A percentile compares a stretch with the other conserved stretches of the same genome.
These are phyloP conservation scores for Girardinichthys multiradiatus DNA, from an alignment of 2,113 vertebrate genomes.

Conservation along the genomic window DNA sequence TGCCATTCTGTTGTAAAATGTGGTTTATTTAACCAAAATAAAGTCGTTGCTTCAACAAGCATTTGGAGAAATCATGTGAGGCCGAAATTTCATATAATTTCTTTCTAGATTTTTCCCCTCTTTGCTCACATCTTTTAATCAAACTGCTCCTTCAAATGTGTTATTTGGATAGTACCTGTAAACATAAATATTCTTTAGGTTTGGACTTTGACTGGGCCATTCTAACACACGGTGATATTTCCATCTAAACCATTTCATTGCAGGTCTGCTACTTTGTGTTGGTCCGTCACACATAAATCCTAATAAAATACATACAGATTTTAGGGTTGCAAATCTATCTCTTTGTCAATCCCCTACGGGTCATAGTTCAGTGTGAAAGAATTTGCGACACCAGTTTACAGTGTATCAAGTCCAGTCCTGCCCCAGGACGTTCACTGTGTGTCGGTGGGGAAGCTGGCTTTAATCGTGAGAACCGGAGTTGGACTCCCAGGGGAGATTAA, in stretches of 20 bases:
- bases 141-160: no score
- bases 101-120: no score
- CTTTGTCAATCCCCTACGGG: background rate
- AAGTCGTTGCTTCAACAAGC: no score
- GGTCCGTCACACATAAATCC: no score
- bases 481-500: constrained; percentile 58
- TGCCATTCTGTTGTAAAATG: no score
- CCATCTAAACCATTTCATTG: no score
- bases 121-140: no score
- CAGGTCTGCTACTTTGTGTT: background rate
- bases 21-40: no score
- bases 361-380: background rate
- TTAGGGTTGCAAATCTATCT: background rate
- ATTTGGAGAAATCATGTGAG: no score
- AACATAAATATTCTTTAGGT: background rate
- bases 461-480: constrained; percentile 61
- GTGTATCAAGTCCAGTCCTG: background rate
- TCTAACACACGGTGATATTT: background rate
- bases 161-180: background rate
- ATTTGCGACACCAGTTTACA: constrained; percentile 2
- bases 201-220: background rate
- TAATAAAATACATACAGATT: no score
- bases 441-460: constrained; percentile 6
- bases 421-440: background rate
- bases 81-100: no score